A percentile compares a stretch with the other conserved stretches of the same genome.
phyloP scores from a whole-genome alignment of 2,888 invertebrate genomes.

The Stenodera caucasica region DNA sequence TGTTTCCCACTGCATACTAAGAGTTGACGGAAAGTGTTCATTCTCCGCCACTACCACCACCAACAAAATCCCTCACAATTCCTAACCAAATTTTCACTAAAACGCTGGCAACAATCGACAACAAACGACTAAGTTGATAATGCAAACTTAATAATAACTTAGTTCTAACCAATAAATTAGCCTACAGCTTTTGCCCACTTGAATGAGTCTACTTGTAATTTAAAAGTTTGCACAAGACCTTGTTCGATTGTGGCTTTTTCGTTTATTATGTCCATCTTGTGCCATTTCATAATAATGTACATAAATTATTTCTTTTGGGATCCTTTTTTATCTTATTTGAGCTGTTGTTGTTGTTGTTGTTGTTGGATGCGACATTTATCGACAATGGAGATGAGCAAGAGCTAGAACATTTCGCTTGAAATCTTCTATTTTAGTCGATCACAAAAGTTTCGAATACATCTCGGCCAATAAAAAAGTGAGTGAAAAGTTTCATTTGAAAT shows the following conservation, averaged over 20 bases:
- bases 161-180: constrained; percentile 43
- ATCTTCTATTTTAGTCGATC: constrained; percentile 8
- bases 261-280: not conserved
- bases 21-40: constrained; percentile 46
- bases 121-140: constrained; percentile 51
- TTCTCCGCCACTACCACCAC: constrained; percentile 13
- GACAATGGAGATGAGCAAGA: constrained; percentile 13
- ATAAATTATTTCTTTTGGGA: constrained; percentile 30
- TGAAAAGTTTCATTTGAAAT: constrained; percentile 24
- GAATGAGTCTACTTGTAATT: constrained; percentile 36
- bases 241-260: constrained; percentile 11
- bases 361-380: constrained; percentile 8
- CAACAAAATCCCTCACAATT: not conserved
- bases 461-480: constrained; percentile 11
- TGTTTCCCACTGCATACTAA: constrained; percentile 51
- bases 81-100: constrained; percentile 36
- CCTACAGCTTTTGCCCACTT: constrained; percentile 33
- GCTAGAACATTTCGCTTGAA: constrained; percentile 20
- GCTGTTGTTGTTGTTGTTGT: not conserved
- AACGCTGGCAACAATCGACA: constrained; percentile 47
- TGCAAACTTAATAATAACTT: constrained; percentile 51
- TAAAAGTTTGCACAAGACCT: constrained; percentile 34
- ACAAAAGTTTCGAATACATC: constrained; percentile 6
- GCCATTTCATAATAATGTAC: constrained; percentile 10
- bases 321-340: too few relatives aligned